Base-by-base conservation (phyloP, 2,797 vertebrate genomes). In the Kryptopterus vitreolus region DNA sequence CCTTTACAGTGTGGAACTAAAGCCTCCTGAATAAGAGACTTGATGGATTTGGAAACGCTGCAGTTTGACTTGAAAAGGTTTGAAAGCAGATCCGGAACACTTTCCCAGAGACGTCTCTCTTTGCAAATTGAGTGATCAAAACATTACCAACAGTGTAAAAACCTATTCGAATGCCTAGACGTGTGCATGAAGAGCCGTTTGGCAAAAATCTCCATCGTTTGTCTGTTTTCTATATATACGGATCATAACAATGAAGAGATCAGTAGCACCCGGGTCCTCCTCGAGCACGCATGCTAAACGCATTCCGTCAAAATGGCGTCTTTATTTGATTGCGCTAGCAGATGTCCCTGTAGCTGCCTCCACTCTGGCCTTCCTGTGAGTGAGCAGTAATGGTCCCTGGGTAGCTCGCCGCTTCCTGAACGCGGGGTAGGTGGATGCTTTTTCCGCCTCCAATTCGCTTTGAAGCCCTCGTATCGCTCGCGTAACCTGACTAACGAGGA, bases 281-380 rank as follows among this genome's bases (percentile, higher is more conserved):
- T 74, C 81, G 81, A 84, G 89, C 86, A 85, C 83, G 84, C 88
- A 87, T 90, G 89, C 89, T 91, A 88, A 90, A 92, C 86, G 82
- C 90, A 92, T 92, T 92, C 85, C 62, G 88, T 83, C 38, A 83
- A 91, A 90, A 87, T 85, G 85, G 87, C 81, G 81, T 79, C 87
- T 92, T 89, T 88, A 89, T 91, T 90, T 91, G 92, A 94, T 94
- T 85, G 89, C 74, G 81, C 85, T 87, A 92, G 89, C 93, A 95
- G 93, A 94, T 94, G 92, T 92, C 90, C 90, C 91, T 88, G 90
- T 85, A 91, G 91, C 90, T 92, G 86, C 87, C 91, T 91, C 88
- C 91, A 91, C 89, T 92, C 92, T 91, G 91, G 89, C 90, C 90
- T 92, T 92, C 92, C 91, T 91, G 91, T 89, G 87, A 92, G 90